These are phyloP conservation scores for Hemiprocne comata DNA, from an alignment of 2,113 vertebrate species.

Conservation along the genomic window DNA sequence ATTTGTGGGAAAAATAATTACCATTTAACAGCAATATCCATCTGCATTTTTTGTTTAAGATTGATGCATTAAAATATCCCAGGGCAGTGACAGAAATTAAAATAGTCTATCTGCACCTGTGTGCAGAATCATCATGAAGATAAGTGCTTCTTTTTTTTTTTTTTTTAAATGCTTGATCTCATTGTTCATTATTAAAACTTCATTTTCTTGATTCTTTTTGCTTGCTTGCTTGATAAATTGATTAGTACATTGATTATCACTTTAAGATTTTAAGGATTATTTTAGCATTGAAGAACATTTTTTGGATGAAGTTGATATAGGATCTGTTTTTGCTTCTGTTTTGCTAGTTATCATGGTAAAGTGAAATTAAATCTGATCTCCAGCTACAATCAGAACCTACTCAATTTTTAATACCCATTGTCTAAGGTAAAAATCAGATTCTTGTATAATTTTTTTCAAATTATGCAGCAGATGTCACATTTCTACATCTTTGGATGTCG, in stretches of 20 bases:
- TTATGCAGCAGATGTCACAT: not conserved
- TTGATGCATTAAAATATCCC: not conserved
- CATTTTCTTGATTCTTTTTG: not conserved
- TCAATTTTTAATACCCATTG: not conserved
- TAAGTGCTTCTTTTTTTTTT: not conserved
- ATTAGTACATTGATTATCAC: not conserved
- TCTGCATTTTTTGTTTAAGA: not conserved
- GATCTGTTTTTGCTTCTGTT: not conserved
- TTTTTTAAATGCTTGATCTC: not conserved
- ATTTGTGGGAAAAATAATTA: not conserved
- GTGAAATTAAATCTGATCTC: not conserved
- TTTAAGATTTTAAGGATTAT: not conserved
- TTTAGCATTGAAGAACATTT: not conserved
- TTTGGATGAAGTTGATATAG: not conserved
- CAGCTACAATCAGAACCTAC: not conserved
- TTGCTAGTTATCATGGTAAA: not conserved
- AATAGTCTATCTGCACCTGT: not conserved
- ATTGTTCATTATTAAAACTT: not conserved
- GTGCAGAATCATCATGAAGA: not conserved
- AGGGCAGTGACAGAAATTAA: not conserved
- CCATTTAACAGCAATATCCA: not conserved
- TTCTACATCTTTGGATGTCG: not conserved
- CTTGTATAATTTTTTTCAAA: not conserved
- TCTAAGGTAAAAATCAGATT: not conserved
- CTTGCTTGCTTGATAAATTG: not conserved